A percentile compares a stretch with the other conserved stretches of the same genome.
Conservation (phyloP, 2,888 invertebrate genomes). For the Caprella mutica region DNA sequence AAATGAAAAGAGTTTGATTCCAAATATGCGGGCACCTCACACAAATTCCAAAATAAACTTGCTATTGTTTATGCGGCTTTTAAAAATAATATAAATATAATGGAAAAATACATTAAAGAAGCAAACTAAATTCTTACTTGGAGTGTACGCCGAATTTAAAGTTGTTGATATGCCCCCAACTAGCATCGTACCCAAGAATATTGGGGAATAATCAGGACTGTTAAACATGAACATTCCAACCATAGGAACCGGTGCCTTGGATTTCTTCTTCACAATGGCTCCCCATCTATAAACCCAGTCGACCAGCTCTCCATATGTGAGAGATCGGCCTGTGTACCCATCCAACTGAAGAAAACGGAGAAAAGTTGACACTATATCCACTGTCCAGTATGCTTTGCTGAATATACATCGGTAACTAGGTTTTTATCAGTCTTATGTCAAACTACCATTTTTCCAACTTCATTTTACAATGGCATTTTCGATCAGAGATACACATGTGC, state of each 20-base stretch:
- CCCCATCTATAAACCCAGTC: constrained; percentile 16
- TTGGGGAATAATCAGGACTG: constrained; percentile 21
- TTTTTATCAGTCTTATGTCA: no score
- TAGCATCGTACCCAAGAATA: constrained; percentile 12
- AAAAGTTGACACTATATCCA: no score
- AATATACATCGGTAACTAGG: no score
- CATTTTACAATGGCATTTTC: no score
- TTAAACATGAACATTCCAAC: constrained; percentile 21
- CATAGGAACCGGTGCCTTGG: neutral
- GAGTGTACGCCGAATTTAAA: constrained; percentile 19
- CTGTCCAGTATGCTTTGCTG: no score
- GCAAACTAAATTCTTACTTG: constrained; percentile 3
- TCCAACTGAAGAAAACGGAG: constrained; percentile 3
- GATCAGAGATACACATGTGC: no score
- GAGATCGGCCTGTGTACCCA: constrained; percentile 11
- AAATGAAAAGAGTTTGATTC: neutral
- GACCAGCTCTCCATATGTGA: constrained; percentile 15
- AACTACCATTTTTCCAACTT: no score
- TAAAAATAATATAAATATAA: neutral
- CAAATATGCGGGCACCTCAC: neutral
- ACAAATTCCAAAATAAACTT: neutral
- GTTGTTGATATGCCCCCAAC: constrained; percentile 14
- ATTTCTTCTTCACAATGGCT: neutral
- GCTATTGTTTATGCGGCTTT: neutral
- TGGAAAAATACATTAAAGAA: neutral